Evolutionary conservation across 2,113 vertebrate genomes (phyloP), one percentile per base, ranked within the genome.

Genomic region (Apodemus sylvaticus): DNA sequence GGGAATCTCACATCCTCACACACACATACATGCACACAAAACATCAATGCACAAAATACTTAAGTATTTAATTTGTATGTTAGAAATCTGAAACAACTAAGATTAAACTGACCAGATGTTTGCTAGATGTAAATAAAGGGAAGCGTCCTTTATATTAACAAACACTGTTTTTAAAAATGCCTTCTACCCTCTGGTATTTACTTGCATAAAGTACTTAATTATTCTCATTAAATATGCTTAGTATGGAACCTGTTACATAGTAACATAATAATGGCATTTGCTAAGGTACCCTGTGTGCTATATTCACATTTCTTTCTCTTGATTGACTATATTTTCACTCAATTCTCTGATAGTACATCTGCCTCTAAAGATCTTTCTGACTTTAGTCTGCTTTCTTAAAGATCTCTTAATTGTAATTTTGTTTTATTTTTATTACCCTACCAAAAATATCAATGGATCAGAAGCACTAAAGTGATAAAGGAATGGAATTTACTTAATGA

Each of bases 331-430:
- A 7, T 86, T 91, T 95, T 79, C 58, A 78, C 36, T 86, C 42
- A 83, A 3, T 93, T 93, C 73, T 73, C 39, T 93, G 64, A 89
- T 53, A 73, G 68, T 68, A 20, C n/a, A 55, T 91, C 36, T 7
- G 74, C 53, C 42, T 91, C 24, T 93, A 11, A n/a, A 48, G 14
- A 34, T 3, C 62, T 55, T 70, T 12, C 3, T 96, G 83, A 73
- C 79, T 76, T 93, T 92, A 90, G 36, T 8, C 22, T 10, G n/a
- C 51, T 93, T 94, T 94, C 53, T 55, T 71, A 81, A 91, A 96
- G 94, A 87, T 51, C 13, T 1, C 12, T 73, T 96, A 5, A 55
- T 93, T 95, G 79, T 90, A 2, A 89, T 73, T 96, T 93, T 73
- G 85, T 62, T 89, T 8, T 51, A 64, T 89, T 81, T 89, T 86